These are phyloP conservation scores for Drosophila ambigua DNA, from an alignment of 1,140 invertebrate species.

Conservation along the genomic window DNA sequence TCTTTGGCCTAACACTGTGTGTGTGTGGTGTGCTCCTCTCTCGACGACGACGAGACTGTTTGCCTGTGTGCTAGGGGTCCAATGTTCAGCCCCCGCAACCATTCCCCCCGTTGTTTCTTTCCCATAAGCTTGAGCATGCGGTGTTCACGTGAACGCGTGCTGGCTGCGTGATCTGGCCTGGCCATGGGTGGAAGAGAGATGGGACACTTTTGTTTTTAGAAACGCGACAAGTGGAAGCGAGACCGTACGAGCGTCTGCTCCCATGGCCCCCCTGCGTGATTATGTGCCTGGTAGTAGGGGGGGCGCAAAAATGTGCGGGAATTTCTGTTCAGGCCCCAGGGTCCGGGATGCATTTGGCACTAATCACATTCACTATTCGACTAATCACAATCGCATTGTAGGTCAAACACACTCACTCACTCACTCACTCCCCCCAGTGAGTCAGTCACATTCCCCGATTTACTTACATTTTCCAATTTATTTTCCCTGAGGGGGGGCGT, in stretches of 20 bases:
- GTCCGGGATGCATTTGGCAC: too few species aligned
- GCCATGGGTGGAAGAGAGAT: slow-evolving; percentile 62
- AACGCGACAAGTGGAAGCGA: slow-evolving; percentile 67
- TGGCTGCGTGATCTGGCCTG: slow-evolving; percentile 77
- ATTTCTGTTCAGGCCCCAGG: slow-evolving; percentile 5
- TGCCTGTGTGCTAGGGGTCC: slow-evolving; percentile 53
- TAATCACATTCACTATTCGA: slow-evolving; percentile 41
- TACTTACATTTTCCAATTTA: slow-evolving; percentile 85
- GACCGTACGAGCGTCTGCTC: slow-evolving; percentile 33
- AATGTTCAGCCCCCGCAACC: slow-evolving; percentile 52
- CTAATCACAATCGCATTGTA: slow-evolving; percentile 52
- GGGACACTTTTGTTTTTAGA: slow-evolving; percentile 83
- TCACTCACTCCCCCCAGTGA: neutral
- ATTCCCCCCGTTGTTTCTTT: slow-evolving; percentile 31
- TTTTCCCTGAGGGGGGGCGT: slow-evolving; percentile 85
- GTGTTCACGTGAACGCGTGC: slow-evolving; percentile 84
- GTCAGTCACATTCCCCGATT: slow-evolving; percentile 29
- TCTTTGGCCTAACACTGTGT: neutral
- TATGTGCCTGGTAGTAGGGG: slow-evolving; percentile 14
- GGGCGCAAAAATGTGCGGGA: too few species aligned
- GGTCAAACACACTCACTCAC: slow-evolving; percentile 42
- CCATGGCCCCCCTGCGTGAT: slow-evolving; percentile 21
- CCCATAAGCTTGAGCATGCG: slow-evolving; percentile 77
- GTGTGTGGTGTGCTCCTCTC: slow-evolving; percentile 28
- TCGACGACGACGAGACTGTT: too few species aligned